A percentile compares a stretch with the other conserved stretches of the same genome.
Evolutionary conservation across 2,797 vertebrate species (phyloP).

Genomic region (Oceanodroma leucorhoa): DNA sequence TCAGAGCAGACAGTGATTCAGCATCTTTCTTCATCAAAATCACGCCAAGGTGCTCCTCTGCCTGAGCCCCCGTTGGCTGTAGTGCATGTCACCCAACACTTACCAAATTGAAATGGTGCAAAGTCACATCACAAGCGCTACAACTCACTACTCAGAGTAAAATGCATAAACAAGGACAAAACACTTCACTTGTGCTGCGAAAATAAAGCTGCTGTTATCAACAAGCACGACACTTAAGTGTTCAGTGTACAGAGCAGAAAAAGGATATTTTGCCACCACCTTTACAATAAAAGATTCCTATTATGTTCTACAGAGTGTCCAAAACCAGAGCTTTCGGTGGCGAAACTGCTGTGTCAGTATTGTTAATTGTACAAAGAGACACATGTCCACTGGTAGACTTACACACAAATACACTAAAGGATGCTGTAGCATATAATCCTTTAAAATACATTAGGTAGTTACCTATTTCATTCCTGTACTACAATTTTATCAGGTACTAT

Average conservation of each 20-base stretch:
- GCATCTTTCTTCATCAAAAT: neutral
- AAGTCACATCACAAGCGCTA: neutral
- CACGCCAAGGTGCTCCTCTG: fast-evolving
- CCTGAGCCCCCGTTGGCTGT: neutral
- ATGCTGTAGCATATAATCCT: neutral
- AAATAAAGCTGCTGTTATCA: neutral
- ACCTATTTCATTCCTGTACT: neutral
- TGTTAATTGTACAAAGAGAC: neutral
- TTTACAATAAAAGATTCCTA: neutral
- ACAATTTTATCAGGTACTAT: neutral
- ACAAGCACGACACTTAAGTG: conserved; percentile 1
- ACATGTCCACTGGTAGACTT: neutral
- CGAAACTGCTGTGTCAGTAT: neutral
- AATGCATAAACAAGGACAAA: neutral
- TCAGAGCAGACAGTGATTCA: neutral
- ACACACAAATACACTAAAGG: neutral
- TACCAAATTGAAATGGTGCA: neutral
- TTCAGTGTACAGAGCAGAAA: neutral
- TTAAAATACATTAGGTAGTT: neutral
- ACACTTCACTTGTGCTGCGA: neutral
- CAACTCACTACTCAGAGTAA: neutral
- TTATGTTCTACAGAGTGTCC: neutral
- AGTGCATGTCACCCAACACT: neutral
- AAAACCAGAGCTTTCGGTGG: neutral
- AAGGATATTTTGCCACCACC: neutral